Percentiles rank a stretch among this genome's conserved stretches.
Conservation (phyloP, 2,113 vertebrate genomes). For the Catharus bicknelli region DNA sequence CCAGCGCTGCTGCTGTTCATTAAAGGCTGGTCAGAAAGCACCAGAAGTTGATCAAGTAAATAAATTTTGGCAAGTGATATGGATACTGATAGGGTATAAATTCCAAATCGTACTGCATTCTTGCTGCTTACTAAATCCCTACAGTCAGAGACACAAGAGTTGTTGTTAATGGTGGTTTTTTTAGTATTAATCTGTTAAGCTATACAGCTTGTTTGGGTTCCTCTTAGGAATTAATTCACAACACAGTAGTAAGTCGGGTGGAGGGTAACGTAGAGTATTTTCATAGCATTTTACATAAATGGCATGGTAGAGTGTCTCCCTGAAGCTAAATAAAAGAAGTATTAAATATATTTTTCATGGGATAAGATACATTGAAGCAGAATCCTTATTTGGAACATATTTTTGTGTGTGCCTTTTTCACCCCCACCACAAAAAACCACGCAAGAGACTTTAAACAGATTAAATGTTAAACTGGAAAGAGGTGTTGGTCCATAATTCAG, state of each 20-base stretch:
- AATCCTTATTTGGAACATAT: not conserved
- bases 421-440: not conserved
- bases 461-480: not conserved
- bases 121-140: not conserved
- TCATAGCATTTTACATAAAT: not conserved
- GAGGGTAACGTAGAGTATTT: not conserved
- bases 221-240: not conserved
- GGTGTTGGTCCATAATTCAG: not conserved
- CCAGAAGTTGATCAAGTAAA: not conserved
- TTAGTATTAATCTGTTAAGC: not conserved
- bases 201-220: not conserved
- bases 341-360: not conserved
- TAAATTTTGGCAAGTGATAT: not conserved
- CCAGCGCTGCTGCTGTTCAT: fast-evolving
- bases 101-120: not conserved
- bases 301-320: not conserved
- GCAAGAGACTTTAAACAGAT: not conserved
- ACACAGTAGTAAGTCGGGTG: not conserved
- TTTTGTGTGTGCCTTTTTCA: not conserved
- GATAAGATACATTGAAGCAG: not conserved
- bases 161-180: fast-evolving
- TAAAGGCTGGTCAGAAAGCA: not conserved
- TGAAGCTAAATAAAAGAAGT: not conserved
- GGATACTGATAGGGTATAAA: not conserved
- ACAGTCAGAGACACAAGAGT: not conserved